These are phyloP conservation scores for Leuciscus idus DNA, from an alignment of 2,113 vertebrate genomes.

Conservation along the genomic window DNA sequence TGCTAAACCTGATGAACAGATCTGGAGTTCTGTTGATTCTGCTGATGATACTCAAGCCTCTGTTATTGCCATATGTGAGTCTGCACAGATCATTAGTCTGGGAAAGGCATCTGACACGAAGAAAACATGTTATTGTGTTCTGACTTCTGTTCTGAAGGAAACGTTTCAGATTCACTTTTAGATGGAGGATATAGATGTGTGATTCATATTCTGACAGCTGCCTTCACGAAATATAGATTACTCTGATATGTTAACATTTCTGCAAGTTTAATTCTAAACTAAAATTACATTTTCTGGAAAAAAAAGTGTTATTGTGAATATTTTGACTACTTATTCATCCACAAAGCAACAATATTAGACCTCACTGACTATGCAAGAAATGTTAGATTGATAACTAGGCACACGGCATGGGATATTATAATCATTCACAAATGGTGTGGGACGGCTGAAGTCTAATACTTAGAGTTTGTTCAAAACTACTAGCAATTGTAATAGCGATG, in stretches of 20 bases:
- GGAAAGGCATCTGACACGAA: conserved; percentile 45
- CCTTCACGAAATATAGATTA: background rate
- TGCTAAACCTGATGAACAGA: conserved; percentile 7
- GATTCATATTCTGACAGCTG: background rate
- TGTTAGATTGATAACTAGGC: background rate
- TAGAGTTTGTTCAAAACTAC: background rate
- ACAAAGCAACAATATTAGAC: background rate
- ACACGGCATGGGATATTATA: background rate
- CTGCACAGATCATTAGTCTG: conserved; percentile 57
- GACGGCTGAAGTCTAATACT: background rate
- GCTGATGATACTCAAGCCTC: background rate
- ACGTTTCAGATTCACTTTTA: background rate
- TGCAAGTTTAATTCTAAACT: background rate
- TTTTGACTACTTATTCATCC: background rate
- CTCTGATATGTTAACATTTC: background rate
- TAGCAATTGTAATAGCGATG: background rate
- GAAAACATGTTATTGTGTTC: conserved; percentile 24
- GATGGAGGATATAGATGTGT: background rate
- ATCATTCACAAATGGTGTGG: background rate
- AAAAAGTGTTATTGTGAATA: background rate
- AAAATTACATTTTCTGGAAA: background rate
- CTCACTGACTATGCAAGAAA: no score
- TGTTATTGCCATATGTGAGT: background rate
- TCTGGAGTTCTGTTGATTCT: conserved; percentile 1
- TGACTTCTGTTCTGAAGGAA: background rate